Base-by-base conservation (phyloP, 2,113 vertebrate species). In the Anguilla japonica region DNA sequence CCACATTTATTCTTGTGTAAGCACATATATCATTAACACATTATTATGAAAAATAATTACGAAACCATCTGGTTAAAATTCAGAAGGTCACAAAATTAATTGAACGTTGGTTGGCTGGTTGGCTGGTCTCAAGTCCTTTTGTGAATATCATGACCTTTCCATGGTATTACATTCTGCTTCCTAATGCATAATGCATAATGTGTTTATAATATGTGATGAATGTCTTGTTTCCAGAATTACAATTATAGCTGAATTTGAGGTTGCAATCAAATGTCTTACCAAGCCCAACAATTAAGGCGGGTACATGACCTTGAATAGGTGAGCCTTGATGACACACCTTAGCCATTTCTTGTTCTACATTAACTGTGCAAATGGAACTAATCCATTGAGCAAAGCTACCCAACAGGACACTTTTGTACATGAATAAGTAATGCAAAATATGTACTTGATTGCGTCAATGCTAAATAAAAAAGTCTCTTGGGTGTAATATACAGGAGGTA, bases 381-480 rank as follows among this genome's bases (percentile, higher is more conserved):
- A 79, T 16, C 84, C 85, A 86, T 85, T 89, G 87, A 91, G 89
- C 82, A 87, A 81, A 26, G 43, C 82, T 87, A 79, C 87, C 87
- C 79, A 53, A 85, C 87, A 39, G 85, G 84, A 86, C 86, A 87
- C 56, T 67, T 88, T 89, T 92, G 80, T 81, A 41, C 87, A 11
- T 89, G 87, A 93, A 91, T 91, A 88, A 88, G 80, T 88, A 90
- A 88, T 88, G 85, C 83, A 89, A 90, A 84, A 81, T 85, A 79
- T 85, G 71, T 46, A 63, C 82, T 84, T 89, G 88, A 87, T 89
- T 93, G 95, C 92, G 93, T 95, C 94, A 95, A 84, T n/a, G 50
- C 67, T 15, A 94, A 95, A 95, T 92, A 93, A 88, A 89, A 92
- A 53, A 84, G 88, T 90, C 89, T 87, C 88, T 88, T 91, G 89